A percentile compares a stretch with the other conserved stretches of the same genome.
Evolutionary conservation across 2,113 vertebrate genomes (phyloP).

Genomic region (Oncorhynchus clarkii): DNA sequence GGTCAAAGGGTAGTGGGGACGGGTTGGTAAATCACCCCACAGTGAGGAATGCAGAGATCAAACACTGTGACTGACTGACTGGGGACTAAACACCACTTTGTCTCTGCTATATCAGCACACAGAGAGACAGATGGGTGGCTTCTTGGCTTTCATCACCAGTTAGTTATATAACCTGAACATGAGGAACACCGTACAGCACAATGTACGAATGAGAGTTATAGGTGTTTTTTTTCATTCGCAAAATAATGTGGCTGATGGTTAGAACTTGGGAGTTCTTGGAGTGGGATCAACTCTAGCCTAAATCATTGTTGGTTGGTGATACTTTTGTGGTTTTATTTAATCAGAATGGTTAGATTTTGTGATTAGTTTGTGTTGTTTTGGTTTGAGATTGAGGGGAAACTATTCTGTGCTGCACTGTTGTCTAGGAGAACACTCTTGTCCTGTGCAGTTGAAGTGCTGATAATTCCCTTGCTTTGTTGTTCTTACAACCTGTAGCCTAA

Average conservation of each 20-base stretch:
- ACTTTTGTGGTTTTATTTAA: no score
- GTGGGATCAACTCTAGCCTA: no score
- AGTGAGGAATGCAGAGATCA: conserved; percentile 68
- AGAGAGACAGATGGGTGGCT: neutral
- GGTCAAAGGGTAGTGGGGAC: conserved; percentile 44
- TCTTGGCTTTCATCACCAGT: conserved; percentile 1
- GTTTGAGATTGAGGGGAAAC: neutral
- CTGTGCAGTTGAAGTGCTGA: neutral
- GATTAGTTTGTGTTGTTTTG: no score
- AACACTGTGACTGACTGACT: conserved; percentile 13
- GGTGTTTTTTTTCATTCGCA: no score
- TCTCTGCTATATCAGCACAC: conserved; percentile 23
- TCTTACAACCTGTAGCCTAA: neutral
- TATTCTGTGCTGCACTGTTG: neutral
- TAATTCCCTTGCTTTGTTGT: neutral
- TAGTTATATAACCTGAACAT: conserved; percentile 29
- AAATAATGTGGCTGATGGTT: no score
- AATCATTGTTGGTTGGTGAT: no score
- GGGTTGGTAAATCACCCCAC: conserved; percentile 46
- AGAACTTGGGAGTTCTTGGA: no score
- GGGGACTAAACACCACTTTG: neutral
- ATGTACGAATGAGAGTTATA: neutral
- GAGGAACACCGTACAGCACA: neutral
- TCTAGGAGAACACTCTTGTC: neutral
- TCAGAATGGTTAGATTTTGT: no score